Base-by-base conservation (phyloP, 2,797 vertebrate species). In the Poecile montanus region DNA sequence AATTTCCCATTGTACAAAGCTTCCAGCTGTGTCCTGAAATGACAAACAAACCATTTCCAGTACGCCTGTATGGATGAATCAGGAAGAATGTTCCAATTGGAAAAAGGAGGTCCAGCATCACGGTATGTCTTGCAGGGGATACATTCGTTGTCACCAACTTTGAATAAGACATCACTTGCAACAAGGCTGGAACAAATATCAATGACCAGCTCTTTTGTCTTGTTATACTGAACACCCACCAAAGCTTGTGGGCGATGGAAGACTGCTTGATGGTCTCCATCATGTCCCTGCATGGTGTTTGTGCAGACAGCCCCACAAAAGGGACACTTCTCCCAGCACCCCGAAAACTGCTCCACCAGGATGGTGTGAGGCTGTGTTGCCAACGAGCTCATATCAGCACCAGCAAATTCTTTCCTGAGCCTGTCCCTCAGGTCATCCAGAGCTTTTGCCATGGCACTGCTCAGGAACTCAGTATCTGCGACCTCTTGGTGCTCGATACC, bases 311-410 rank as follows among this genome's bases (percentile, higher is more conserved):
- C 95, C 58, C 47, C 29, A 42, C 98, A 98, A 17, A 94, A 89
- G 25, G 97, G 97, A 75, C 97, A 98, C 56, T 94, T 57, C 8
- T 68, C 36, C 96, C 93, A 97, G 88, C 97, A 98, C 7, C 97
- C 97, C 5, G 63, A 71, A 25, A 97, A 95, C 13, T 97, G 96
- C 14, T 96, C 74, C 2, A 42, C 89, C 23, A 97, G 80, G 32
- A 95, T 97, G 65, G 19, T 75, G 16, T 92, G 63, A 36, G 95
- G 94, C 45, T 84, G 38, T 7, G 0, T 86, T 32, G 66, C 21
- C 27, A 96, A 93, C 0, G 2, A 53, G 20, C 10, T 44, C 68
- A 94, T 7, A 3, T 11, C 12, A 14, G 72, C 63, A 1, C 0
- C 1, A 5, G 19, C 4, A 8, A 94, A 26, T 23, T 16, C 57